Evolutionary conservation across 1,140 invertebrate genomes (phyloP).

Genomic region (Radopholus similis): DNA sequence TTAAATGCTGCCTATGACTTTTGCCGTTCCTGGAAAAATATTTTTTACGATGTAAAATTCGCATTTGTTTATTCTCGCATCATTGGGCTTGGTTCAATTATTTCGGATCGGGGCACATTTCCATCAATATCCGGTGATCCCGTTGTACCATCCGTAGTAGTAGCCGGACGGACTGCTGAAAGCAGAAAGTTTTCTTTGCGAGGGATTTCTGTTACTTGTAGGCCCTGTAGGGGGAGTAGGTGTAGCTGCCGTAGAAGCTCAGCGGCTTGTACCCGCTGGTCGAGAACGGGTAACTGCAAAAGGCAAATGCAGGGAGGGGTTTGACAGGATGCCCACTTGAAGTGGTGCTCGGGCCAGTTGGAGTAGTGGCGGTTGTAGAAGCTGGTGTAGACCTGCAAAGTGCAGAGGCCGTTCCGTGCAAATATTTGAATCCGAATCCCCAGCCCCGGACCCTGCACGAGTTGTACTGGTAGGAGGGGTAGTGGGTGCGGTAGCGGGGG

Average conservation of each 20-base stretch:
- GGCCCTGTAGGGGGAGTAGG: constrained; percentile 6
- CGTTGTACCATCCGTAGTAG: constrained; percentile 19
- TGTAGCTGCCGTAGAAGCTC: constrained; percentile 13
- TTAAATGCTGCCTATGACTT: too few relatives aligned
- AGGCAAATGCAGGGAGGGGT: neutral
- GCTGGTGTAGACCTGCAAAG: constrained; percentile 1
- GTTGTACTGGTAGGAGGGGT: constrained; percentile 18
- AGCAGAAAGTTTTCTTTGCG: neutral
- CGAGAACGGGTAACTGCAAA: constrained; percentile 11
- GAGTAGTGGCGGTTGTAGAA: constrained; percentile 9
- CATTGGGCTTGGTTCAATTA: too few relatives aligned
- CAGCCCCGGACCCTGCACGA: neutral
- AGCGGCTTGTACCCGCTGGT: constrained; percentile 6
- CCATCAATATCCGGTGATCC: constrained; percentile 5
- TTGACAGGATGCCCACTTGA: too few relatives aligned
- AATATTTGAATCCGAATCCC: neutral
- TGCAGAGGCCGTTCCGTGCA: neutral
- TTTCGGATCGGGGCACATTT: too few relatives aligned
- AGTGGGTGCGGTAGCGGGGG: constrained; percentile 8
- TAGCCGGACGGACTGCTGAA: constrained; percentile 14
- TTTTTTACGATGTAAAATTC: too few relatives aligned
- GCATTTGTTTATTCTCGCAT: too few relatives aligned
- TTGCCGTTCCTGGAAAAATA: too few relatives aligned
- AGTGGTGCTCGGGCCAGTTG: constrained; percentile 21
- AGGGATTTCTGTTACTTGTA: neutral